Conservation (phyloP, 2,113 vertebrate species). For the Cyrtonyx montezumae region DNA sequence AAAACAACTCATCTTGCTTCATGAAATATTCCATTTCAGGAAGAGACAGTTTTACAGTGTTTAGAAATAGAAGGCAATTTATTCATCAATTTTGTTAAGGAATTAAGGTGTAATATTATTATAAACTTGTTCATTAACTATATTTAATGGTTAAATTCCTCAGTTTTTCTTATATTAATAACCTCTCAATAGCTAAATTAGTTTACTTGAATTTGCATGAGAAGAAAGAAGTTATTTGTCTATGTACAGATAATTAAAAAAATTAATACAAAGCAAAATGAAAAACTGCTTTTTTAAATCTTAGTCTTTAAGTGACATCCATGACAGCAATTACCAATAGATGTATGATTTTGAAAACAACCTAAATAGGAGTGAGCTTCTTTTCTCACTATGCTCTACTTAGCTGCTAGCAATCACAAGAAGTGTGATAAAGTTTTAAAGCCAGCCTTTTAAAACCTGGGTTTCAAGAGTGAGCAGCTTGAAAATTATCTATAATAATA, state of each 20-base stretch:
- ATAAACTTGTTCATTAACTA: neutral
- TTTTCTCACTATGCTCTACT: neutral
- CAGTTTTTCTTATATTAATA: neutral
- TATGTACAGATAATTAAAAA: neutral
- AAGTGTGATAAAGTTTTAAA: neutral
- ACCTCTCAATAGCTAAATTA: neutral
- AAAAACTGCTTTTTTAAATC: neutral
- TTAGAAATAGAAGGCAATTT: neutral
- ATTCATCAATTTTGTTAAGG: neutral
- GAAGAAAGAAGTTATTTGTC: neutral
- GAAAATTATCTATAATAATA: neutral
- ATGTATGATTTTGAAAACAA: neutral
- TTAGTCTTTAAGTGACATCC: neutral
- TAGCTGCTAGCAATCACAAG: neutral
- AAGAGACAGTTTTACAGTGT: neutral
- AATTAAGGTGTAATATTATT: neutral
- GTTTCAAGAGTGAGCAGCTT: neutral
- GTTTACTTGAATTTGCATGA: neutral
- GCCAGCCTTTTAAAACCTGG: neutral
- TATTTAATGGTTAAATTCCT: neutral
- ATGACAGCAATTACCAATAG: neutral
- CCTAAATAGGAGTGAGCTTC: neutral
- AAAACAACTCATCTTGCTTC: neutral
- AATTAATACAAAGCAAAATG: neutral
- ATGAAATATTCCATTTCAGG: neutral